Evolutionary conservation across 35 echinoderm and acorn worm species (phyloP), one percentile per base, ranked within the genome.

Genomic region (Apostichopus japonicus): DNA sequence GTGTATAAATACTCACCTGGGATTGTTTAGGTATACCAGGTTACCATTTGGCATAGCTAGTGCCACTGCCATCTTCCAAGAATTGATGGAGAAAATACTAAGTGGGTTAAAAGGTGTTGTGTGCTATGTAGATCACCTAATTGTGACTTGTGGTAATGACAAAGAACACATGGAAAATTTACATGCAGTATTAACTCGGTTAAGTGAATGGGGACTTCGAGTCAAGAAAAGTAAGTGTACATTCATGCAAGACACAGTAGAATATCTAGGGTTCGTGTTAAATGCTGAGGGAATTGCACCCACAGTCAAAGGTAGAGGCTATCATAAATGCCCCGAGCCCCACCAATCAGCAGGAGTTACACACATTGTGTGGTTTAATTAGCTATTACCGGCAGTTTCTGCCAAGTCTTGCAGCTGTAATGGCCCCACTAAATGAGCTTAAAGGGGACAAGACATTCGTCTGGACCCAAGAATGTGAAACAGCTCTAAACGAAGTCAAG

Each of bases 311-410:
- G 19, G 70, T 72, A 72, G 70, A 72, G 70, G 15, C 10, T 17
- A 72, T 92, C 8, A 8, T 72, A 21, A 84, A 92, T 15, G 91
- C 58, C 1, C 78, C 79, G 1, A 84, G 77, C 23, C 91, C 91
- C 27, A 59, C 54, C 11, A 72, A 84, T 57, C n/a, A 15, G 6
- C 91, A 92, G 6, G 78, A 92, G 52, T 57, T 92, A 1, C 78
- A 70, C 8, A 71, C 22, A 70, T 63, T 92, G 5, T 92, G 78
- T 62, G 91, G 91, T 65, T 11, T 72, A 5, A 83, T 92, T 6
- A 92, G 79, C 11, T 92, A 92, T 15, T 92, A 92, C 56, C 58
- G 91, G 5, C 78, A 78, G 4, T 92, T 92, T 9, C 51, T 92
- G 10, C 91, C 79, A 21, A 92, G 72, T 61, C 72, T 92, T 56